Evolutionary conservation across 1,140 invertebrate species (phyloP).

Genomic region (Bactericera cockerelli): DNA sequence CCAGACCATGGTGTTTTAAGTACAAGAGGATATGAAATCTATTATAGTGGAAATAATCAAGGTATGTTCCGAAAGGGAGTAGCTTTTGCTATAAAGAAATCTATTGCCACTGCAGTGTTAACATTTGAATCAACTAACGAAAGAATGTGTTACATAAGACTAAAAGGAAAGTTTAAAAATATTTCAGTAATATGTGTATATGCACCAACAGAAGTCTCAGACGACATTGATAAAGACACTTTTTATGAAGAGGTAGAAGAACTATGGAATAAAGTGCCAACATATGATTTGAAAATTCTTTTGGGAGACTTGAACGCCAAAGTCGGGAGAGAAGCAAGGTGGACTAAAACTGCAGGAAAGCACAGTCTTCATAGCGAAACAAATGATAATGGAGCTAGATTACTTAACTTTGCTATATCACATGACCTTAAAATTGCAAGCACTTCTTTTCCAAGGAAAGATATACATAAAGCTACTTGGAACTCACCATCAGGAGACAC

Average conservation of each 20-base stretch:
- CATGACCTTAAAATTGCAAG: conserved; percentile 18
- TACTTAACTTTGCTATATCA: conserved; percentile 16
- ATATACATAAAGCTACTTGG: conserved; percentile 22
- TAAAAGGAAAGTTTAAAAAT: conserved; percentile 14
- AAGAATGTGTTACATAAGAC: conserved; percentile 12
- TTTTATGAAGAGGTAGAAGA: conserved; percentile 17
- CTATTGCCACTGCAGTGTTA: neutral
- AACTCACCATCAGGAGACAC: conserved; percentile 14
- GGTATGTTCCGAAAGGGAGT: conserved; percentile 8
- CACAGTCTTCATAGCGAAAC: conserved; percentile 23
- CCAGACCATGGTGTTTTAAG: conserved; percentile 6
- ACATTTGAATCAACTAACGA: conserved; percentile 15
- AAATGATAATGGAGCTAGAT: conserved; percentile 19
- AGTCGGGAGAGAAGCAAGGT: conserved; percentile 14
- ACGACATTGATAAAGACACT: conserved; percentile 13
- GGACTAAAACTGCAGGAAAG: conserved; percentile 22
- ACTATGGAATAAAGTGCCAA: conserved; percentile 6
- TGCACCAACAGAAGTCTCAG: conserved; percentile 15
- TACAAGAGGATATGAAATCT: conserved; percentile 8
- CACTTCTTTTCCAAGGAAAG: conserved; percentile 19
- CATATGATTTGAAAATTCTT: conserved; percentile 13
- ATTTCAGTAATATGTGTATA: conserved; percentile 12
- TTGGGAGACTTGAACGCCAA: conserved; percentile 17
- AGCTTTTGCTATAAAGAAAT: conserved; percentile 14
- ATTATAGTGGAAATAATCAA: conserved; percentile 12